Evolutionary conservation across 1,140 invertebrate genomes (phyloP).

Genomic region (Stenopsyche tienmushanensis): DNA sequence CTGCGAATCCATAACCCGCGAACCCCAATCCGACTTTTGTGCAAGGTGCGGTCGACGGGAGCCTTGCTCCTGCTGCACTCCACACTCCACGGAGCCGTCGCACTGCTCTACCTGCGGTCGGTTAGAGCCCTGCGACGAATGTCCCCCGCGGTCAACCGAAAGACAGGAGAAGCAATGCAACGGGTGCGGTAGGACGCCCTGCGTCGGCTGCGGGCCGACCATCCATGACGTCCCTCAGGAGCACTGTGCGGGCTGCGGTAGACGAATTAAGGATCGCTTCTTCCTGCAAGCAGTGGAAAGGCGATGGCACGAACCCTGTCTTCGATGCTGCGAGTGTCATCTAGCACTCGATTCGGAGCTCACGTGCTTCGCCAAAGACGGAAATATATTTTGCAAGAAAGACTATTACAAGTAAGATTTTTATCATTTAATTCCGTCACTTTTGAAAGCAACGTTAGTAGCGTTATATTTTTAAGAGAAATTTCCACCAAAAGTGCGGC

Average conservation of each 20-base stretch:
- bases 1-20: neutral
- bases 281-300: conserved; percentile 91
- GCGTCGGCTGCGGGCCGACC: conserved; percentile 43
- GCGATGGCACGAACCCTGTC: conserved; percentile 89
- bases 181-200: conserved; percentile 19
- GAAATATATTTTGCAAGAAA: conserved; percentile 95
- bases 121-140: conserved; percentile 18
- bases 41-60: neutral
- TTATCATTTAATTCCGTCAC: neutral
- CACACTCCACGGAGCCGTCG: conserved; percentile 29
- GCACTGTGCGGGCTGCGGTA: conserved; percentile 83
- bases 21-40: neutral
- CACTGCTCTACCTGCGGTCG: conserved; percentile 9
- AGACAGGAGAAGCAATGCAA: neutral
- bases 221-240: conserved; percentile 51
- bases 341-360: conserved; percentile 86
- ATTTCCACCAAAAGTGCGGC: too few relatives aligned
- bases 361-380: conserved; percentile 91
- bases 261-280: conserved; percentile 82
- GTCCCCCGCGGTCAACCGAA: conserved; percentile 8
- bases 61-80: conserved; percentile 15
- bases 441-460: neutral
- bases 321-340: conserved; percentile 89
- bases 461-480: too few relatives aligned
- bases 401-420: conserved; percentile 91